Base-by-base conservation (phyloP, 2,113 vertebrate species). In the Pollimyrus isidori region DNA sequence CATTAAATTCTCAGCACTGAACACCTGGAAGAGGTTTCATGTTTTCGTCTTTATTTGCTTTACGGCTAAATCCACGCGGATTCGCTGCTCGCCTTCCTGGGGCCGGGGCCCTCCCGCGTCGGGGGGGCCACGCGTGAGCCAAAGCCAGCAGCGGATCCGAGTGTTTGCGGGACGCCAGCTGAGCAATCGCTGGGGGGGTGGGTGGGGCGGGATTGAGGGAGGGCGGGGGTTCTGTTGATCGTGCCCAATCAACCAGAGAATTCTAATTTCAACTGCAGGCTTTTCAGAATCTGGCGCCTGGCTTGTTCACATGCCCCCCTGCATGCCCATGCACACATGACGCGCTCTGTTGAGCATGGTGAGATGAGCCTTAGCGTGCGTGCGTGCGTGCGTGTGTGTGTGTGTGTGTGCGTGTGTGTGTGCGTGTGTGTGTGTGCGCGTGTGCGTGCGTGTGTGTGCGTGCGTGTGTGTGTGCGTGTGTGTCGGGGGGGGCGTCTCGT, bases 161-260 rank as follows among this genome's bases (percentile, higher is more conserved):
- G 19, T 91, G 89, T 92, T 90, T 90, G 89, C 88, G 35, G 89
- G 86, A 86, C 50, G 88, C 80, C 88, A 92, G 91, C 89, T 92
- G 90, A 92, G 89, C 91, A 90, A 90, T 90, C 90, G 88, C 73
- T 23, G 7, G 23, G 58, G 17, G 58, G 21, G 56, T 6, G 53
- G 13, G 13, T 1, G 17, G 19, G 52, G 4, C 3, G 1, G 17
- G 10, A 1, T 10, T 0, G 7, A 2, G 58, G 17, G 56, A 0
- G 17, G 10, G 56, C 0, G 56, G 23, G 23, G 62, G 45, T 42
- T 80, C 52, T 88, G 88, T 91, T 92, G 90, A 89, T 89, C 80
- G 46, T 92, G 82, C 86, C 89, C 86, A 90, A 89, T 88, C 88
- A 82, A 91, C 82, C 52, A 48, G 7, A 62, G 50, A 45, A 89